Evolutionary conservation across 1,140 invertebrate genomes (phyloP).

Genomic region (Tetraneura akinire): DNA sequence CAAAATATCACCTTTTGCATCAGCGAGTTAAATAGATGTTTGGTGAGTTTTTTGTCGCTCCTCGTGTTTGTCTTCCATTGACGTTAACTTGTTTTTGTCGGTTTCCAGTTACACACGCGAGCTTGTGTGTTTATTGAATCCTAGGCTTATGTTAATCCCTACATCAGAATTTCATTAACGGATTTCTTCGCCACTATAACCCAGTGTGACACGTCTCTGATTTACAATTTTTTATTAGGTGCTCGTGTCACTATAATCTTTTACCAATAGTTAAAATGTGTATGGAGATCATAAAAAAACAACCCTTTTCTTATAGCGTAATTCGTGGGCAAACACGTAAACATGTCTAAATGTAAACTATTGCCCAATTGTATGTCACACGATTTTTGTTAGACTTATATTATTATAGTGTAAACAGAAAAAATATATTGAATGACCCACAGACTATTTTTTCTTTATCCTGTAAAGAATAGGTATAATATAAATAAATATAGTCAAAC

Average conservation of each 20-base stretch:
- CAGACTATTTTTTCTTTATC: background rate
- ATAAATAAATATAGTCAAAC: background rate
- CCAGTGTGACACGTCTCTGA: constrained; percentile 30
- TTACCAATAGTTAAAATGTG: constrained; percentile 11
- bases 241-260: constrained; percentile 8
- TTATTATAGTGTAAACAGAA: constrained; percentile 15
- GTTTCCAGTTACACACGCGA: constrained; percentile 35
- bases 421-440: background rate
- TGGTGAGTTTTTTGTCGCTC: constrained; percentile 42
- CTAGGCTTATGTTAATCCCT: constrained; percentile 50
- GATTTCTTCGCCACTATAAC: constrained; percentile 41
- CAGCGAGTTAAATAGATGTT: constrained; percentile 48
- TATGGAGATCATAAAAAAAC: constrained; percentile 12
- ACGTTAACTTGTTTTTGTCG: constrained; percentile 43
- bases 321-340: background rate
- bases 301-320: background rate
- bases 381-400: constrained; percentile 12
- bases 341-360: background rate
- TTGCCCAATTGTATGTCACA: constrained; percentile 4
- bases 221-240: constrained; percentile 40
- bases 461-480: background rate
- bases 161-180: constrained; percentile 51
- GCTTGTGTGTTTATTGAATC: constrained; percentile 22
- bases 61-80: constrained; percentile 30
- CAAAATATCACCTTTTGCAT: constrained; percentile 50